A percentile compares a stretch with the other conserved stretches of the same genome.
Conservation (phyloP, 2,888 invertebrate genomes). For the Plagiodera versicolora region DNA sequence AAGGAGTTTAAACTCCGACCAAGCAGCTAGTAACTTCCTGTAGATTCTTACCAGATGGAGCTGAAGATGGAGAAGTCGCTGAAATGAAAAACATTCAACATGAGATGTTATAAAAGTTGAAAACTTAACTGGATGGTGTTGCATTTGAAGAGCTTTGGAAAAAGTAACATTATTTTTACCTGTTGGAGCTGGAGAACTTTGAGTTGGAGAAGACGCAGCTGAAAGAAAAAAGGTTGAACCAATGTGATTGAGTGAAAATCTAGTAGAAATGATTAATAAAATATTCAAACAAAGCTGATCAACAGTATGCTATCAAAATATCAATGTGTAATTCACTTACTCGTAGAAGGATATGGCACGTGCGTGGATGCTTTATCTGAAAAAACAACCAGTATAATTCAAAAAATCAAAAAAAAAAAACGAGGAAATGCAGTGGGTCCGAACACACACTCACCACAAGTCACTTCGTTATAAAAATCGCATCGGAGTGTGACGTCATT, state of each 20-base stretch:
- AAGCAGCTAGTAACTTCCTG: no score
- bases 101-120: no score
- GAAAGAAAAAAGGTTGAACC: background rate
- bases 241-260: no score
- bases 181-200: background rate
- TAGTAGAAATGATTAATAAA: no score
- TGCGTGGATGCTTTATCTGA: background rate
- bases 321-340: conserved; percentile 4
- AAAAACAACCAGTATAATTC: background rate
- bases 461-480: conserved; percentile 9
- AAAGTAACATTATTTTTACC: background rate
- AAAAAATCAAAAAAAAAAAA: no score
- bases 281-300: no score
- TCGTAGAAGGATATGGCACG: background rate
- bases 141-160: no score
- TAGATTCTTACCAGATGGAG: background rate
- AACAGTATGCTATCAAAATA: no score
- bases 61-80: background rate
- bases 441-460: conserved; percentile 15
- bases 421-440: no score
- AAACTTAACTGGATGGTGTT: no score
- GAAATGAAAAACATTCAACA: no score
- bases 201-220: background rate
- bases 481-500: conserved; percentile 2
- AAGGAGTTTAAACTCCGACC: no score